Evolutionary conservation across 1,140 invertebrate genomes (phyloP), one percentile per base, ranked within the genome.

Genomic region (Penaeus indicus): DNA sequence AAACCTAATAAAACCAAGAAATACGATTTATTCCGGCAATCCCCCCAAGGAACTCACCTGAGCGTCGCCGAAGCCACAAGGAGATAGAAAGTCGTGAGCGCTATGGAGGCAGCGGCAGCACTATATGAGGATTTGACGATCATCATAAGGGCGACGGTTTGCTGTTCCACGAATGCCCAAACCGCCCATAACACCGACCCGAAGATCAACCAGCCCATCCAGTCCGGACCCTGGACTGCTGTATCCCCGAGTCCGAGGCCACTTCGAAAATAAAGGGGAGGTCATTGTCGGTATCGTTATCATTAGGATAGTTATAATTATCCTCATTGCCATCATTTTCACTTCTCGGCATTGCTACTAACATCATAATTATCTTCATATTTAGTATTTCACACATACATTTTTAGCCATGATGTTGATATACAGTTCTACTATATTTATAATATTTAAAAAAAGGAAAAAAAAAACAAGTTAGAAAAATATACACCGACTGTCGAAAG

Each of bases 61-160:
- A 97, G 93, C n/a, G 97, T 95, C 25, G 96, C 96, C 85, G 96
- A 96, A 10, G 95, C 95, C 47, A 97, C 91, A 77, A 96, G 94
- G 1, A 98, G 93, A 77, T 95, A 96, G 75, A 90, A 78, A 1
- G 97, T 93, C 25, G 95, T 94, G 8, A 97, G 93, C 90, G 97
- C 97, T 11, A 96, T 94, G 54, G 96, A 96, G 1, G 95, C 94
- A 10, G 96, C 94, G 22, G 95, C 95, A 2, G 96, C 96, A 16
- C 95, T 95, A 47, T 97, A 94, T 0, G 95, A 95, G 90, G 95
- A 95, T 91, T 96, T 97, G 0, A 98, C 94, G 13, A 97, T 94
- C 94, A 97, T 95, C 90, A 98, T 94, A 54, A 97, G 94, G 0
- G 96, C 95, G 54, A 98, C 95, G 0, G 96, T 95, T 89, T 97